Base-by-base conservation (phyloP, 2,888 invertebrate species). In the Drosophila atripex region DNA sequence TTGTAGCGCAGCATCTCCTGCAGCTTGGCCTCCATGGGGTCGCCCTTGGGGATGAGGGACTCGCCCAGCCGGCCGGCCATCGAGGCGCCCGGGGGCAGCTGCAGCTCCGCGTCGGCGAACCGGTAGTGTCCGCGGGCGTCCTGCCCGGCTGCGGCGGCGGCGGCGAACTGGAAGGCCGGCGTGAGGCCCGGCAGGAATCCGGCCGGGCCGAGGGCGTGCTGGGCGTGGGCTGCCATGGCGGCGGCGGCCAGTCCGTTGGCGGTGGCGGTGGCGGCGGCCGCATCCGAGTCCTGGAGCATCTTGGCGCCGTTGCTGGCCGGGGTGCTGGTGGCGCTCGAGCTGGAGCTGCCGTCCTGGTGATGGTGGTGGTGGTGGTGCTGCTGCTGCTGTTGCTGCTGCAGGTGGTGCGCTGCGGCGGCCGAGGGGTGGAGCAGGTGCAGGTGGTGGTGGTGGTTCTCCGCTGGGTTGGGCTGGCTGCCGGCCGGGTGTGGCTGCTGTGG, bases 1-100 rank as follows among this genome's bases (percentile, higher is more conserved):
- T 98, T 98, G 93, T 97, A 97, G 84, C 97, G 93, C 71, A 98
- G 93, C 96, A 97, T 97, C 91, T 98, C 98, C 89, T 98, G 98
- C 47, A 98, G 93, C 65, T 96, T 93, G 49, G 97, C 97, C 91
- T 97, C 97, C 97, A 97, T 97, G 21, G 97, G 97, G 90, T 97
- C 97, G 55, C 97, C 97, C 89, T 97, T 97, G 25, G 97, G 97
- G 82, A 97, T 97, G 56, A 97, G 93, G 9, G 97, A 97, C 88
- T 97, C 97, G n/a, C 97, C 97, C 53, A 97, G 93, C 3, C 97
- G 93, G 7, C 96, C 96, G 55, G 96, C 96, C 93, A 97, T 96
- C 1, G 96, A 95, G 39, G 96, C 96, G 30, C 90, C 90, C 1
- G 96, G 96, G 9, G 95, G 94, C 80, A 95, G 91, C 3, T 96